Evolutionary conservation across 2,888 invertebrate species (phyloP).

Genomic region (Entomobrya proxima): DNA sequence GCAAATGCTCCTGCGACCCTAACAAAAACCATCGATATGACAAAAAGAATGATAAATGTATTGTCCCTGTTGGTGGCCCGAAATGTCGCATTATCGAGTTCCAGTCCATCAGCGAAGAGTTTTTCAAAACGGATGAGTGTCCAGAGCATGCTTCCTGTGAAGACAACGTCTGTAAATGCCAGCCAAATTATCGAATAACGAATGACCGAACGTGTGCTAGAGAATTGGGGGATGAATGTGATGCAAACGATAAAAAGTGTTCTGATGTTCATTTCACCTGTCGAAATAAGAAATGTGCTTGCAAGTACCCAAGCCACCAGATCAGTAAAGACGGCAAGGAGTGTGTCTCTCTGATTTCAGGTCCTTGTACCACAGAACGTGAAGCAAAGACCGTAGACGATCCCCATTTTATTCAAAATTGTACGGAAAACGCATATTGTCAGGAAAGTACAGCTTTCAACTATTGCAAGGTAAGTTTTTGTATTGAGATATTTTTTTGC

Average conservation of each 20-base stretch:
- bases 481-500: background rate
- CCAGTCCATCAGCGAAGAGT: conserved; percentile 62
- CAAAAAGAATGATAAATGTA: conserved; percentile 66
- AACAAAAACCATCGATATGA: conserved; percentile 68
- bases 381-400: conserved; percentile 44
- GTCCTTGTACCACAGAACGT: conserved; percentile 61
- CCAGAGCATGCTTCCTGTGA: conserved; percentile 65
- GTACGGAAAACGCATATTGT: conserved; percentile 68
- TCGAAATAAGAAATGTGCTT: conserved; percentile 60
- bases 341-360: conserved; percentile 64
- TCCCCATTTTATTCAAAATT: conserved; percentile 58
- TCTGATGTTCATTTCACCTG: conserved; percentile 70
- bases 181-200: conserved; percentile 58
- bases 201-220: conserved; percentile 66
- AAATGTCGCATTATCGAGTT: conserved; percentile 65
- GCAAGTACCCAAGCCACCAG: conserved; percentile 70
- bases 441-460: conserved; percentile 65
- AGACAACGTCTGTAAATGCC: conserved; percentile 62
- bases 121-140: conserved; percentile 64
- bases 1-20: conserved; percentile 65
- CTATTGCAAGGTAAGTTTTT: conserved; percentile 55
- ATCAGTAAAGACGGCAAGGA: conserved; percentile 31
- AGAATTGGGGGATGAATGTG: conserved; percentile 65
- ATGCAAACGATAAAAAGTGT: conserved; percentile 59
- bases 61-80: conserved; percentile 57